Percentiles rank a stretch among this genome's conserved stretches.
These are phyloP conservation scores for Montipora efflorescens DNA, from an alignment of 64 coral and sea anemone genomes.

Conservation along the genomic window DNA sequence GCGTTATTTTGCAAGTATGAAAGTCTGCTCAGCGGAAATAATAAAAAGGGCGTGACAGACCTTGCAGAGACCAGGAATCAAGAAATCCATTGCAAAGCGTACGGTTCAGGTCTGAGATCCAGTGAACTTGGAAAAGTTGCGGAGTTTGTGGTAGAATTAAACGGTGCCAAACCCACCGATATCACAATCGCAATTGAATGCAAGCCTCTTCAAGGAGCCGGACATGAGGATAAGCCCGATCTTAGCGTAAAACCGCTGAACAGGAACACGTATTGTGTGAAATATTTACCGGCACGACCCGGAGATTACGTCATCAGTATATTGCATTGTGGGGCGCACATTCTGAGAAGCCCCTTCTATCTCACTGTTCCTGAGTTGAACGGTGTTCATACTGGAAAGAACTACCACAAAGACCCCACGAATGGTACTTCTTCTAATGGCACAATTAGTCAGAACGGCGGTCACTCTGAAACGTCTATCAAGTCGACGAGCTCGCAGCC, in stretches of 20 bases:
- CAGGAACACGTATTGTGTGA: constrained; percentile 91
- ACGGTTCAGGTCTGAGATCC: constrained; percentile 78
- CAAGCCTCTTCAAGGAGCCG: constrained; percentile 72
- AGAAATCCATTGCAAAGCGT: constrained; percentile 71
- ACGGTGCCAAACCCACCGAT: constrained; percentile 92
- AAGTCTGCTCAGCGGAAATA: constrained; percentile 47
- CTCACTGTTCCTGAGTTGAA: constrained; percentile 73
- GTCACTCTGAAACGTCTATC: neutral
- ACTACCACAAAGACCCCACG: neutral
- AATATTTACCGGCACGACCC: constrained; percentile 85
- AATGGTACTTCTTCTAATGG: constrained; percentile 30
- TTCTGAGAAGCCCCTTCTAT: constrained; percentile 90
- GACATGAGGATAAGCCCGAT: constrained; percentile 87
- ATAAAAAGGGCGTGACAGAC: constrained; percentile 9
- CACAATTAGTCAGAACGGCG: neutral
- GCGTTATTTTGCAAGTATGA: constrained; percentile 96
- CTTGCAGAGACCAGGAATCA: constrained; percentile 14
- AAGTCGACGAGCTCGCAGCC: neutral
- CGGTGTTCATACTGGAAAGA: neutral
- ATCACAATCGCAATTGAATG: constrained; percentile 98
- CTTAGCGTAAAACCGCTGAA: constrained; percentile 85
- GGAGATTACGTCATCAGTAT: constrained; percentile 94
- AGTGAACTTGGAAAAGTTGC: constrained; percentile 91
- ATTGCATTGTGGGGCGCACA: constrained; percentile 88
- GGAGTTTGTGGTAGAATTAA: constrained; percentile 87